These are phyloP conservation scores for Cyclophora albipunctata DNA, from an alignment of 2,888 invertebrate species.

Conservation along the genomic window DNA sequence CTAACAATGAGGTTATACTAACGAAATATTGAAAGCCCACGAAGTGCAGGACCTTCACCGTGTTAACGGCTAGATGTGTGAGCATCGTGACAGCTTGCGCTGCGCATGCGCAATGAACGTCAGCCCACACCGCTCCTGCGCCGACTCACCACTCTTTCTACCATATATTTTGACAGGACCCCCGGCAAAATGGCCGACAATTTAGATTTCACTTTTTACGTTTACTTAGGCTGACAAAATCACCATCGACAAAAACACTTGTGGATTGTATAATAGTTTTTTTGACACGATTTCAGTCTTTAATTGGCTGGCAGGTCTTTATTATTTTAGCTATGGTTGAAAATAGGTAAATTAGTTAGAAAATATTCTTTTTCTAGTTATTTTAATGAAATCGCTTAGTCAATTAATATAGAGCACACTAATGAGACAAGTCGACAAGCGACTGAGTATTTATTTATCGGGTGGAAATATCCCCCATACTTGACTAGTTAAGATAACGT, in stretches of 20 bases:
- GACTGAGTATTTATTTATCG: slow-evolving; percentile 9
- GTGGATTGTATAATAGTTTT: slow-evolving; percentile 14
- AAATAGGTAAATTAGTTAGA: too few relatives aligned
- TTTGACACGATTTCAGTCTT: too few relatives aligned
- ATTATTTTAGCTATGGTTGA: too few relatives aligned
- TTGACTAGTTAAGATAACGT: slow-evolving; percentile 7
- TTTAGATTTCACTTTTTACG: too few relatives aligned
- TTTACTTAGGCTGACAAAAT: too few relatives aligned
- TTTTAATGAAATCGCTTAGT: too few relatives aligned
- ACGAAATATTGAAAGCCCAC: slow-evolving; percentile 58
- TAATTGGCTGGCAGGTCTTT: too few relatives aligned
- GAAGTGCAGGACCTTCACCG: slow-evolving; percentile 53
- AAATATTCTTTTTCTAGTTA: too few relatives aligned
- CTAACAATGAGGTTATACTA: slow-evolving; percentile 27
- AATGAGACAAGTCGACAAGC: slow-evolving; percentile 2
- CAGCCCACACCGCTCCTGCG: slow-evolving; percentile 55
- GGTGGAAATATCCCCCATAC: slow-evolving; percentile 18
- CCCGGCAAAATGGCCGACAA: too few relatives aligned
- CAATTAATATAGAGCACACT: too few relatives aligned
- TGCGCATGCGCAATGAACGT: slow-evolving; percentile 12
- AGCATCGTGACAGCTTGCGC: slow-evolving; percentile 20
- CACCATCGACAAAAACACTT: not conserved
- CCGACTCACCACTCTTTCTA: slow-evolving; percentile 23
- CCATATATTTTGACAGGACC: slow-evolving; percentile 37
- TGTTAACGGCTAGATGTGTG: slow-evolving; percentile 35